These are phyloP conservation scores for Sorex fumeus DNA, from an alignment of 2,113 vertebrate species.

Conservation along the genomic window DNA sequence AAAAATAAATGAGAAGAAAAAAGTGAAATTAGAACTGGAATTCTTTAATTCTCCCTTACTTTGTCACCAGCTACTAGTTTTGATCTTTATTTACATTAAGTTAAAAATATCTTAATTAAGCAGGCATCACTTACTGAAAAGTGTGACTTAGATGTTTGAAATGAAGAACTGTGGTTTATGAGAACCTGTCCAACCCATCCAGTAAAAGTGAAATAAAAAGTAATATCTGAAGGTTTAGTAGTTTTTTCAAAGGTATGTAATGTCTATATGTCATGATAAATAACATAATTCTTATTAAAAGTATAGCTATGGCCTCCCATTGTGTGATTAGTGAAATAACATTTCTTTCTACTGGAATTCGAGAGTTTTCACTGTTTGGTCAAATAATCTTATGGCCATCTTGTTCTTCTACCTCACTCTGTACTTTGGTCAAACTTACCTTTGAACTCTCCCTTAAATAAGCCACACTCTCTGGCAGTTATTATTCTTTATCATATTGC, in stretches of 20 bases:
- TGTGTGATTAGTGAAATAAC: neutral
- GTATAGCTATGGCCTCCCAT: neutral
- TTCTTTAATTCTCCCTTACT: slow-evolving; percentile 48
- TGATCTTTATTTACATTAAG: slow-evolving; percentile 64
- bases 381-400: neutral
- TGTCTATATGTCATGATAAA: slow-evolving; percentile 25
- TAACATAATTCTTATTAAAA: slow-evolving; percentile 30
- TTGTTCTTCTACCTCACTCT: neutral
- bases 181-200: neutral
- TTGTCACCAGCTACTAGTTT: slow-evolving; percentile 55
- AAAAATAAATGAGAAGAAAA: slow-evolving; percentile 31
- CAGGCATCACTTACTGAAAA: slow-evolving; percentile 58
- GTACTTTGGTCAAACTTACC: neutral
- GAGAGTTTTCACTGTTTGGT: neutral
- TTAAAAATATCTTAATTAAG: slow-evolving; percentile 65
- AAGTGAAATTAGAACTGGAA: neutral
- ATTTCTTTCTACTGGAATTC: neutral
- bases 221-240: neutral
- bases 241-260: slow-evolving; percentile 19
- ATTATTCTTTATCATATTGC: neutral
- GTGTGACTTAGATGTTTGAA: slow-evolving; percentile 55
- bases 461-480: neutral
- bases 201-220: slow-evolving; percentile 23
- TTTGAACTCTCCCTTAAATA: slow-evolving; percentile 25
- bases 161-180: neutral